phyloP scores from a whole-genome alignment of 2,888 invertebrate genomes.

The Melinaea marsaeus region DNA sequence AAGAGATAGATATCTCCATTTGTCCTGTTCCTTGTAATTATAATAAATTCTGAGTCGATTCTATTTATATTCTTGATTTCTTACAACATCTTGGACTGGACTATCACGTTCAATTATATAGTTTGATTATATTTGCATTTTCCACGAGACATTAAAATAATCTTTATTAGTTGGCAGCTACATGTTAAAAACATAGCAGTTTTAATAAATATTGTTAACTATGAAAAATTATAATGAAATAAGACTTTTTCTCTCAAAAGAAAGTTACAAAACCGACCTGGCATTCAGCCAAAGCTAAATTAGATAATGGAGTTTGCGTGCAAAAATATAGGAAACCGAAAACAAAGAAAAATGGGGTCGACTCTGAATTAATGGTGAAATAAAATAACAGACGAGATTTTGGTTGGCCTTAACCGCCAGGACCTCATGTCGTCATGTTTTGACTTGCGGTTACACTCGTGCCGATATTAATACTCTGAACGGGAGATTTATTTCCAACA shows the following conservation, averaged over 20 bases:
- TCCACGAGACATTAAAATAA: neutral
- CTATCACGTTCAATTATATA: constrained; percentile 21
- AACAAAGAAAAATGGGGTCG: constrained; percentile 77
- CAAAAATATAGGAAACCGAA: constrained; percentile 78
- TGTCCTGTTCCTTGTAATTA: neutral
- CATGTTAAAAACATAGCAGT: constrained; percentile 22
- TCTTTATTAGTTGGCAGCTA: neutral
- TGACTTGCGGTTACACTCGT: constrained; percentile 22
- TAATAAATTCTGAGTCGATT: neutral
- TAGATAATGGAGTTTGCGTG: constrained; percentile 79
- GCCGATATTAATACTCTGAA: constrained; percentile 23
- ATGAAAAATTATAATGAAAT: constrained; percentile 64
- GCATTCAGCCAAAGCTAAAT: constrained; percentile 77
- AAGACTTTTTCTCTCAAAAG: constrained; percentile 67
- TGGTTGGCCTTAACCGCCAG: constrained; percentile 42
- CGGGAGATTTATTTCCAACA: constrained; percentile 18
- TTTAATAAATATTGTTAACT: constrained; percentile 67
- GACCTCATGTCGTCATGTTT: constrained; percentile 22
- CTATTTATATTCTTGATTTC: neutral
- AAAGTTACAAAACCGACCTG: constrained; percentile 73
- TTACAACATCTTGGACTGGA: constrained; percentile 25
- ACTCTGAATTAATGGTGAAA: constrained; percentile 69
- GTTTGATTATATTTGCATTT: constrained; percentile 15
- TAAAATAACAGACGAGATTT: constrained; percentile 66
- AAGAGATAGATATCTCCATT: constrained; percentile 43